Conservation (phyloP, 1,140 invertebrate genomes). For the Panagrolaimus sp. region DNA sequence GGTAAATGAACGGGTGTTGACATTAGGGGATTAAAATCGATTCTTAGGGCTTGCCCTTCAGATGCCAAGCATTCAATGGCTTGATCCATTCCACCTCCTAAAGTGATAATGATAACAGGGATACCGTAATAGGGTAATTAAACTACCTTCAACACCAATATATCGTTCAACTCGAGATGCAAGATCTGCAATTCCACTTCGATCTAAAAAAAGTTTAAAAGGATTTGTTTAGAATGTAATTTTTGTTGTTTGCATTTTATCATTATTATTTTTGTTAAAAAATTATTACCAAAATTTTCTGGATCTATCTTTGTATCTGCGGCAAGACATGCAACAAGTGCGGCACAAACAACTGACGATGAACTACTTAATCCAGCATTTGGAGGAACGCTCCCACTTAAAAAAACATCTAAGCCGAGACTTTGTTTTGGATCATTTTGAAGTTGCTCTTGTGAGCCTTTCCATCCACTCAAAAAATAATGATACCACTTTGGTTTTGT, state of each 20-base stretch:
- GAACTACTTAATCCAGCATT: conserved; percentile 92
- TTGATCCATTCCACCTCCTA: conserved; percentile 92
- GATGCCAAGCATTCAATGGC: conserved; percentile 88
- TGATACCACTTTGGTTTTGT: conserved; percentile 75
- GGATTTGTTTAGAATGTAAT: no score
- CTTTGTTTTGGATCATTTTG: conserved; percentile 38
- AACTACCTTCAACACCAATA: conserved; percentile 75
- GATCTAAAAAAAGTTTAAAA: no score
- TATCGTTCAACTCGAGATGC: conserved; percentile 82
- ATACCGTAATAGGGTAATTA: no score
- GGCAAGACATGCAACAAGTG: conserved; percentile 74
- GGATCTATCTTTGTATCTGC: conserved; percentile 61
- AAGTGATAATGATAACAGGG: no score
- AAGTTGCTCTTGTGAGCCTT: conserved; percentile 69
- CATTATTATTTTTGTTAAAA: no score
- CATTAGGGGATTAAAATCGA: conserved; percentile 83
- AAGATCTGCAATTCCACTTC: conserved; percentile 65
- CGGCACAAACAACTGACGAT: conserved; percentile 87
- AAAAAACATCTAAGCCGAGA: conserved; percentile 68
- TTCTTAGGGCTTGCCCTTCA: conserved; percentile 69
- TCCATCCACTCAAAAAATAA: conserved; percentile 86
- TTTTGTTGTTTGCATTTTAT: no score
- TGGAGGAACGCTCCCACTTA: conserved; percentile 79
- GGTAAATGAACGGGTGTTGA: conserved; percentile 75
- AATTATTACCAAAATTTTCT: no score